Percentiles rank a stretch among this genome's conserved stretches.
Evolutionary conservation across 1,140 invertebrate genomes (phyloP).

Genomic region (Bombus terrestris): DNA sequence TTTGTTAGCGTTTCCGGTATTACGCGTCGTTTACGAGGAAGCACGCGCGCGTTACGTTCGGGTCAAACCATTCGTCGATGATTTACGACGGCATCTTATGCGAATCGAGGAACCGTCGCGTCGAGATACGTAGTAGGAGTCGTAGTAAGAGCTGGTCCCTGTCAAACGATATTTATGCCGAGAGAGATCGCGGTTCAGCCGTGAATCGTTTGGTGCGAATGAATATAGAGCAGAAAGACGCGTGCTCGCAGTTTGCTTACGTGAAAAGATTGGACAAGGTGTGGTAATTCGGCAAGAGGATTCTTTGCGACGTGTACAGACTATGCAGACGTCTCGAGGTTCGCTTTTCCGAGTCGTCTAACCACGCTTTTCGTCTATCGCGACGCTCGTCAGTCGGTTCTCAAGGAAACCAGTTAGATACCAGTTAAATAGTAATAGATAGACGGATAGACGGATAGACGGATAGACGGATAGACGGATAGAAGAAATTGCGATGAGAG

Average conservation of each 20-base stretch:
- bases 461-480: conserved; percentile 45
- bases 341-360: conserved; percentile 10
- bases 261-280: neutral
- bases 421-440: conserved; percentile 6
- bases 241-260: too few species aligned
- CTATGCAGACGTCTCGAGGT: conserved; percentile 10
- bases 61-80: conserved; percentile 26
- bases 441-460: conserved; percentile 35
- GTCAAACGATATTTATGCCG: conserved; percentile 36
- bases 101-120: conserved; percentile 35
- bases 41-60: conserved; percentile 1
- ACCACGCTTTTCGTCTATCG: conserved; percentile 39
- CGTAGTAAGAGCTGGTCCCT: neutral
- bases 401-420: conserved; percentile 33
- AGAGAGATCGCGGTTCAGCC: conserved; percentile 10
- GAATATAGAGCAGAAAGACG: neutral
- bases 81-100: conserved; percentile 60
- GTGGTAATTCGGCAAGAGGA: neutral
- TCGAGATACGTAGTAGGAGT: neutral
- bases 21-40: conserved; percentile 50
- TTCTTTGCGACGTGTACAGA: neutral
- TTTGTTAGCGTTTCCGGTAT: conserved; percentile 31
- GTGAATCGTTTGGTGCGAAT: neutral
- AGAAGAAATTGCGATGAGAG: conserved; percentile 50
- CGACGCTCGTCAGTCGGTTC: conserved; percentile 31